Base-by-base conservation (phyloP, 2,888 invertebrate genomes). In the Sepiola atlantica region DNA sequence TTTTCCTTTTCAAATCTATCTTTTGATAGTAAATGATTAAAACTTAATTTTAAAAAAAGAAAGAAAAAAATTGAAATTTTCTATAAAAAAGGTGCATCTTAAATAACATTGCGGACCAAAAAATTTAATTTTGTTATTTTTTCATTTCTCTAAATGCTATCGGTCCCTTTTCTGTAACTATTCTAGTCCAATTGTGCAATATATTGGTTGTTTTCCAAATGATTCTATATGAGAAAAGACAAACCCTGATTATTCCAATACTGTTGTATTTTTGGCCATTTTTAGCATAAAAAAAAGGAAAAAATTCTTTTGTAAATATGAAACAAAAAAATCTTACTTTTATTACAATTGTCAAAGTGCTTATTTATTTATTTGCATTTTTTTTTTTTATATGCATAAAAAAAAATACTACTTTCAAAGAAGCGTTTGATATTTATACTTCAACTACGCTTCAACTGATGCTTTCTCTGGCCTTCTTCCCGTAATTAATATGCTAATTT, bases 191-290 rank as follows among this genome's bases (percentile, higher is more conserved):
- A 77, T 45, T 77, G 77, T 77, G 77, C 77, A 77, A 77, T 77
- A 77, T 77, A 77, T 77, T 77, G 77, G 77, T 77, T 77, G n/a
- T 77, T 77, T 77, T 32, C n/a, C 32, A 32, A 77, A 77, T 77
- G 77, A 14, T 77, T 14, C 32, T n/a, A 77, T 32, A 18, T 10
- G 28, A 77, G 28, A 77, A 61, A 61, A 10, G n/a, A n/a, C 12
- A 77, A 77, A 77, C 77, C 77, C 32, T 77, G n/a, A 77, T 77
- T 77, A 77, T 77, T 77, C 77, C 77, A 77, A 77, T 77, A 77
- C 77, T 77, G 77, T 77, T 77, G 77, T 77, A 77, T 77, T 77
- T 77, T n/a, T 77, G 77, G 77, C 77, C 77, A 77, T 77, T 77
- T n/a, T 77, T n/a, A 77, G n/a, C 77, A 77, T 77, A 77, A 77